Evolutionary conservation across 2,888 invertebrate genomes (phyloP), one percentile per base, ranked within the genome.

Genomic region (Cacoxenus indagator): DNA sequence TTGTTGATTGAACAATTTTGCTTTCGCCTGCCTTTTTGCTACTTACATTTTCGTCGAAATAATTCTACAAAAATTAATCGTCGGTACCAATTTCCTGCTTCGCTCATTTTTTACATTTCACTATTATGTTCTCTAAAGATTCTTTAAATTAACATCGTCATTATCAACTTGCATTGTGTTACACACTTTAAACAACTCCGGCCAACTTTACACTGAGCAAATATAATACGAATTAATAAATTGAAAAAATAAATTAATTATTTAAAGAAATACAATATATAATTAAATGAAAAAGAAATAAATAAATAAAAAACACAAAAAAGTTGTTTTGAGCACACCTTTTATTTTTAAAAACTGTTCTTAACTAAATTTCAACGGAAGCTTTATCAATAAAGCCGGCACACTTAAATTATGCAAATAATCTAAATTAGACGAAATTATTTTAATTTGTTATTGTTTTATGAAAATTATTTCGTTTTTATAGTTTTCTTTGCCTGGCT

Each of bases 21-120:
- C 26, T 64, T 67, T 46, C 24, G 71, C 62, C 73, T 73, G 64
- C 78, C 71, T 54, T n/a, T n/a, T 22, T 82, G 77, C 82, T 77
- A 84, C 81, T 74, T 74, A 69, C 67, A 77, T 82, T 71, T 75
- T 73, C 62, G 67, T 64, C 83, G 78, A 82, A 81, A 81, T 74
- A 82, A 73, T 73, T 62, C 31, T 73, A 78, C 76, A 73, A 82
- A 79, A 79, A 74, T 75, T 74, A 75, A 73, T 77, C 79, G 73
- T 29, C 29, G 29, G 2, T 59, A 59, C 59, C 59, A 31, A 59
- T 19, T 26, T 59, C 55, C 11, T 66, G 22, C 43, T 73, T 71
- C 73, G 68, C 71, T 69, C 72, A 68, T 71, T 70, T 74, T 76
- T 76, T 78, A 75, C 72, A 72, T 76, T 79, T 78, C 67, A 72